Percentiles rank a stretch among this genome's conserved stretches.
phyloP scores from a whole-genome alignment of 2,113 vertebrate genomes.

The Alethe castanea region DNA sequence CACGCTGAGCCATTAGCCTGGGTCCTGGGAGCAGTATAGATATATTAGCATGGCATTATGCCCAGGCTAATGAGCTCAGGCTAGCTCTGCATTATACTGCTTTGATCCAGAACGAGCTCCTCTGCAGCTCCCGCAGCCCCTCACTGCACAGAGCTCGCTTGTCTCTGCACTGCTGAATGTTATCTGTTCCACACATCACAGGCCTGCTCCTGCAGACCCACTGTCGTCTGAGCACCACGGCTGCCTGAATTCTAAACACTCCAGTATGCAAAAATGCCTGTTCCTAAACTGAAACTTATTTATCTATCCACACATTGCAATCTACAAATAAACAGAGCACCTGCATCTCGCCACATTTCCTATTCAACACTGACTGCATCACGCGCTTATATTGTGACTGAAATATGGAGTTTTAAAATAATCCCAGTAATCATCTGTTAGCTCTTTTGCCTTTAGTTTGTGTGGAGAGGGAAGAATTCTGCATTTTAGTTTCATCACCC shows the following conservation, averaged over 20 bases:
- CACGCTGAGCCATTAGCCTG: conserved; percentile 37
- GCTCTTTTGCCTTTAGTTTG: background rate
- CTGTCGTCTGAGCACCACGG: background rate
- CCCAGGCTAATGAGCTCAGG: conserved; percentile 35
- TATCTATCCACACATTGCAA: background rate
- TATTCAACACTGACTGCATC: background rate
- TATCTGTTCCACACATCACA: background rate
- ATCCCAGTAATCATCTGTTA: background rate
- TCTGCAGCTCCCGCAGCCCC: background rate
- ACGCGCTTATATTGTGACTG: background rate
- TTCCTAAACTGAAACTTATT: background rate
- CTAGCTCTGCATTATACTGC: conserved; percentile 9
- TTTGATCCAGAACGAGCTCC: background rate
- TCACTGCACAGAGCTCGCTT: background rate
- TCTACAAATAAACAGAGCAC: background rate
- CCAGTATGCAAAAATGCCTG: background rate
- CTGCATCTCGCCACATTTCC: background rate
- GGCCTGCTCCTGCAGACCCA: background rate
- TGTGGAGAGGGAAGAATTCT: background rate
- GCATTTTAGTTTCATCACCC: background rate
- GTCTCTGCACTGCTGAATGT: background rate
- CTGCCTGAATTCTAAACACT: conserved; percentile 13
- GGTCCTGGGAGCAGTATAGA: conserved; percentile 35
- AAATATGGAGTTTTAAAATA: background rate
- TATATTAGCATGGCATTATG: conserved; percentile 14